Evolutionary conservation across 2,797 vertebrate genomes (phyloP).

Genomic region (Clarias fuscus): DNA sequence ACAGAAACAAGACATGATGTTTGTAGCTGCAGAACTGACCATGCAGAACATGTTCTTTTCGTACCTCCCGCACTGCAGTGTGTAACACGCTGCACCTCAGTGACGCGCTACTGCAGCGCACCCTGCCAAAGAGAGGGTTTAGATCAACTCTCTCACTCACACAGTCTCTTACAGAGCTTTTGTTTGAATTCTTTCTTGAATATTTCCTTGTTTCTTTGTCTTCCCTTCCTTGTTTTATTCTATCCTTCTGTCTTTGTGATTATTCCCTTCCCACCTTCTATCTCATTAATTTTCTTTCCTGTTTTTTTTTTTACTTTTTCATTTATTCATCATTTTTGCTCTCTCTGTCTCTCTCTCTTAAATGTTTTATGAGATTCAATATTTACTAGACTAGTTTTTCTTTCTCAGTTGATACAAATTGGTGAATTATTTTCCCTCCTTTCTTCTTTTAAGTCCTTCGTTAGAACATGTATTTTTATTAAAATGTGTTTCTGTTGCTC

Average conservation of each 20-base stretch:
- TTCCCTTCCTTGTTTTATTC: neutral
- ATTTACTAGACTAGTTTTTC: neutral
- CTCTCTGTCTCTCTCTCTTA: neutral
- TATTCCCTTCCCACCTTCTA: too few species aligned
- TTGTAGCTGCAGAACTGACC: neutral
- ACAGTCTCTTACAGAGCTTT: too few species aligned
- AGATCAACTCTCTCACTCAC: neutral
- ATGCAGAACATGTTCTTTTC: neutral
- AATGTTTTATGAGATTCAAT: neutral
- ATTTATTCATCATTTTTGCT: neutral
- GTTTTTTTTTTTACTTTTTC: neutral
- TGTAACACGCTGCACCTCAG: neutral
- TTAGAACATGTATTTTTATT: too few species aligned
- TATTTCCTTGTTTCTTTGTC: neutral
- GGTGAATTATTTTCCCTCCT: neutral
- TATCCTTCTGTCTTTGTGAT: too few species aligned
- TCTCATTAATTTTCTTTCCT: too few species aligned
- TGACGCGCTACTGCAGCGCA: neutral
- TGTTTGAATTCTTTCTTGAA: too few species aligned
- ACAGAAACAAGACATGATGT: neutral
- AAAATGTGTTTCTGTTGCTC: neutral
- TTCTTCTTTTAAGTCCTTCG: neutral
- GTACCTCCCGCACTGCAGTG: neutral
- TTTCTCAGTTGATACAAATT: neutral
- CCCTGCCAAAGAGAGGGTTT: too few species aligned